Evolutionary conservation across 2,888 invertebrate species (phyloP).

Genomic region (Operophtera brumata): DNA sequence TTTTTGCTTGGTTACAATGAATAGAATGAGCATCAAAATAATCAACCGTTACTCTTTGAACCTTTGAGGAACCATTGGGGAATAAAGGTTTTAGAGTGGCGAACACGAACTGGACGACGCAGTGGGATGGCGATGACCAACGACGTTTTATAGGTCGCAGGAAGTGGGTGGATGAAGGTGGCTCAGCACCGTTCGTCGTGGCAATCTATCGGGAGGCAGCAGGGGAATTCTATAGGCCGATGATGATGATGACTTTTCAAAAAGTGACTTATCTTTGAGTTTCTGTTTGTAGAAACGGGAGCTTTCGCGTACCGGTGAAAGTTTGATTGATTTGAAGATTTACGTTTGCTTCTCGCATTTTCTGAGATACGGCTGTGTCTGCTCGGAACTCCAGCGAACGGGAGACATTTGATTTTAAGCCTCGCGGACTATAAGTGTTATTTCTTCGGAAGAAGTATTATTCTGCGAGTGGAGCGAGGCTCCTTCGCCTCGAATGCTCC

Average conservation of each 20-base stretch:
- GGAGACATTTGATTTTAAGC: constrained; percentile 80
- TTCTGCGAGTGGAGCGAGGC: constrained; percentile 77
- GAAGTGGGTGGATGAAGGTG: too few relatives aligned
- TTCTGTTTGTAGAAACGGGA: too few relatives aligned
- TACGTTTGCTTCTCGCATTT: constrained; percentile 47
- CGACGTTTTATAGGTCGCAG: too few relatives aligned
- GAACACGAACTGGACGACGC: too few relatives aligned
- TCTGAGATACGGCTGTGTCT: constrained; percentile 58
- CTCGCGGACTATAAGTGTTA: constrained; percentile 80
- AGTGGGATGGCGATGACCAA: too few relatives aligned
- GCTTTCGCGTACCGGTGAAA: constrained; percentile 5
- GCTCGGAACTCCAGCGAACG: constrained; percentile 65
- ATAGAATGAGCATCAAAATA: not conserved
- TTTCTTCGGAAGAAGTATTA: constrained; percentile 79
- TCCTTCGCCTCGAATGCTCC: constrained; percentile 79
- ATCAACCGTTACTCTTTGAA: not conserved
- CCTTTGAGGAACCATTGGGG: too few relatives aligned
- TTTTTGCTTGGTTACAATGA: not conserved
- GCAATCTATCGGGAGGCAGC: too few relatives aligned
- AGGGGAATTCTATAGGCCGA: too few relatives aligned
- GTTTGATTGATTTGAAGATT: constrained; percentile 29
- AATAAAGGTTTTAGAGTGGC: too few relatives aligned
- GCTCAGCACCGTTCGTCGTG: too few relatives aligned
- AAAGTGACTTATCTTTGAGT: not conserved
- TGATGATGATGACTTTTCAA: too few relatives aligned